Conservation (phyloP, 2,888 invertebrate species). For the Oscheius onirici region DNA sequence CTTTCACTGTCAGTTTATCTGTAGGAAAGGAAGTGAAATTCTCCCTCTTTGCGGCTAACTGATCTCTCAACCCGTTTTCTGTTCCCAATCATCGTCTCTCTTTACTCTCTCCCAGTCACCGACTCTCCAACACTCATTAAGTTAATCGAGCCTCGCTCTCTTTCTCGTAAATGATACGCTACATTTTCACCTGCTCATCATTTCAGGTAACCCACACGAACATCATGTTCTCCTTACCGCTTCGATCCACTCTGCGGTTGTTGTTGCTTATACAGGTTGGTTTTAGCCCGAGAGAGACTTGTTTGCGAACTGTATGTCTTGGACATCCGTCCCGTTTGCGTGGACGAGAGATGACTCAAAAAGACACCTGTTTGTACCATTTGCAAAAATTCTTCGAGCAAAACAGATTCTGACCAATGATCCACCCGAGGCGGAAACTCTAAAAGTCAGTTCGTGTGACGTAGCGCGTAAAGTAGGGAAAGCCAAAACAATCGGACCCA, state of each 20-base stretch:
- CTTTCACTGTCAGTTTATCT: too few species aligned
- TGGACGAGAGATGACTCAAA: not conserved
- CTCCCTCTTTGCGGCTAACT: too few species aligned
- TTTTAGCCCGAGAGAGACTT: not conserved
- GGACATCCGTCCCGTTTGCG: not conserved
- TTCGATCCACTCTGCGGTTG: not conserved
- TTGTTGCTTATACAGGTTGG: slow-evolving; percentile 15
- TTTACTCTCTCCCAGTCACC: too few species aligned
- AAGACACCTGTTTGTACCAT: not conserved
- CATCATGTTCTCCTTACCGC: not conserved
- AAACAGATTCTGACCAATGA: not conserved
- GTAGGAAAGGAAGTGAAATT: too few species aligned
- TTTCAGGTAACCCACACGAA: slow-evolving; percentile 16
- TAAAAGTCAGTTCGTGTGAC: not conserved
- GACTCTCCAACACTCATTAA: not conserved
- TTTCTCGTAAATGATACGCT: not conserved
- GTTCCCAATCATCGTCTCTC: not conserved
- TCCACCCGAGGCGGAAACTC: not conserved
- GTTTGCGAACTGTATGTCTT: too few species aligned
- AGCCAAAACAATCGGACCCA: not conserved
- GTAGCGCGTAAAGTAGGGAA: not conserved
- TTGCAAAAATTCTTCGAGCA: too few species aligned
- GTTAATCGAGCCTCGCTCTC: not conserved
- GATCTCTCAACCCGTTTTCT: not conserved
- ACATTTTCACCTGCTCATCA: not conserved